Base-by-base conservation (phyloP, 2,113 vertebrate genomes). In the Phalacrocorax aristotelis region DNA sequence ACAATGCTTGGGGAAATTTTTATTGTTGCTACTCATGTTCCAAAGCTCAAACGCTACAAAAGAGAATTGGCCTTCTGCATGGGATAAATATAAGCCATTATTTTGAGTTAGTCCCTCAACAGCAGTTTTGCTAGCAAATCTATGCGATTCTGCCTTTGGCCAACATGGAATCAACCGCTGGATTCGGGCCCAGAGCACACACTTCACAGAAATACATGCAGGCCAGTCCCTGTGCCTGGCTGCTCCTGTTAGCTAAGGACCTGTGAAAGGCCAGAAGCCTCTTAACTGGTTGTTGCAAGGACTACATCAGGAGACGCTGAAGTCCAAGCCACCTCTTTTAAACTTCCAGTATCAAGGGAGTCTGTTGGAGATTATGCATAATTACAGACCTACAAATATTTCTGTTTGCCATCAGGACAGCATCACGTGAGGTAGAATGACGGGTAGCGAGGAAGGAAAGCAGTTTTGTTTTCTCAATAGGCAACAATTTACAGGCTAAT, bases 151-250 rank as follows among this genome's bases (percentile, higher is more conserved):
- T 72, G 57, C 69, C 57, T 62, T 75, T 70, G 60, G 83, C 77
- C 81, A 77, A 0, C 14, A 11, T 0, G 25, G 64, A 84, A 65
- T 25, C 27, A 83, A 27, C 49, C 26, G 72, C 52, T 7, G 23
- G n/a, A 18, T 1, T 44, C 1, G 1, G 54, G 32, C 58, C 70
- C 26, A 69, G 38, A 75, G 75, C 36, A 26, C 7, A 10, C 51
- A 12, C 4, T 70, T 21, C 25, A 15, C 58, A 84, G 75, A 19
- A 57, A 9, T 0, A 5, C 3, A 3, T 1, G 26, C 30, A 44
- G 19, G 6, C 16, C 66, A 49, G 44, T 14, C 81, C n/a, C 36
- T 11, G 7, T 3, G 27, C 55, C 75, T 30, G 32, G 54, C 21
- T 81, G 54, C 21, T 38, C 62, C 69, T 36, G 42, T 0, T 8